phyloP scores from a whole-genome alignment of 1,140 invertebrate species.

The Heliothis subflexa region DNA sequence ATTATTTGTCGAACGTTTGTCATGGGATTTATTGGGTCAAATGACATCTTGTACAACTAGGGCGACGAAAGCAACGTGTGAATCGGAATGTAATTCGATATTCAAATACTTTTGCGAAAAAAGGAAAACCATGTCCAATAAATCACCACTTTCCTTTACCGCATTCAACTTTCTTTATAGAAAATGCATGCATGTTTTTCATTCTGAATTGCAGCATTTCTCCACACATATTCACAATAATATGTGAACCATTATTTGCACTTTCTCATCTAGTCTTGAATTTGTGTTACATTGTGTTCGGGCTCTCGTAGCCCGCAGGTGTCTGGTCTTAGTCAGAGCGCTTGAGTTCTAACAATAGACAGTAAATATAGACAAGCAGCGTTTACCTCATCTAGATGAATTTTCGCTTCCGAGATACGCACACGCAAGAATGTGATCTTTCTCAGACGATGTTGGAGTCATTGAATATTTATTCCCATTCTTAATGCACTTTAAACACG shows the following conservation, averaged over 20 bases:
- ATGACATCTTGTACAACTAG: constrained; percentile 37
- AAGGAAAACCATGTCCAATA: neutral
- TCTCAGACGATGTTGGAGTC: constrained; percentile 3
- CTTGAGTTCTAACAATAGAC: constrained; percentile 23
- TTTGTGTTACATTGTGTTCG: constrained; percentile 20
- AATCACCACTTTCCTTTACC: neutral
- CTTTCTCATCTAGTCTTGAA: constrained; percentile 39
- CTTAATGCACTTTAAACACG: constrained; percentile 2
- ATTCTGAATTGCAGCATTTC: constrained; percentile 12
- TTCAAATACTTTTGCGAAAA: neutral
- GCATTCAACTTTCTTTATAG: neutral
- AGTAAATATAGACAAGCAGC: constrained; percentile 16
- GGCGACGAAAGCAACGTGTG: constrained; percentile 22
- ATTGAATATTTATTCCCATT: constrained; percentile 22
- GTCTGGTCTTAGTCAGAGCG: constrained; percentile 41
- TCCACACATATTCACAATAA: constrained; percentile 4
- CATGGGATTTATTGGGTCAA: constrained; percentile 54
- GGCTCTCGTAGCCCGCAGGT: constrained; percentile 9
- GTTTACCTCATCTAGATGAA: constrained; percentile 36
- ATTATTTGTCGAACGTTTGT: constrained; percentile 59
- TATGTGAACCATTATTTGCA: constrained; percentile 31
- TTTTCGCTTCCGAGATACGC: constrained; percentile 40
- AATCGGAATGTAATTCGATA: neutral
- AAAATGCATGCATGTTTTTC: neutral
- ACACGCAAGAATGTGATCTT: constrained; percentile 27